A percentile compares a stretch with the other conserved stretches of the same genome.
phyloP scores from a whole-genome alignment of 2,113 vertebrate species.

The Crotalus horridus region DNA sequence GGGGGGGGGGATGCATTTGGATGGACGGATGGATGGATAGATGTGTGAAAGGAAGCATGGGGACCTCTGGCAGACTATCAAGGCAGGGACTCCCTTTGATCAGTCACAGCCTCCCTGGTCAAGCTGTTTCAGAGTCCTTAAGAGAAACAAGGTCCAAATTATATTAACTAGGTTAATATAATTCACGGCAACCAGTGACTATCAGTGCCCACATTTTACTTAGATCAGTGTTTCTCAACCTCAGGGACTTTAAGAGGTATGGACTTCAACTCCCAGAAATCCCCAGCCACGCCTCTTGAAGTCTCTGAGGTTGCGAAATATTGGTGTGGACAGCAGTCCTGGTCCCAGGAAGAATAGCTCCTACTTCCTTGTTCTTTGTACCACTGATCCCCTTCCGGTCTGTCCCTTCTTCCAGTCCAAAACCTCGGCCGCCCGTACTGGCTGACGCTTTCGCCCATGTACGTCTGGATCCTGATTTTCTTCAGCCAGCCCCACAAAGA shows the following conservation, averaged over 20 bases:
- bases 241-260: no score
- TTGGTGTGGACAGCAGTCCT: not conserved
- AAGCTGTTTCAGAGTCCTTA: no score
- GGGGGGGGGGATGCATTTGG: no score
- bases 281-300: no score
- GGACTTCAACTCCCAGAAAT: no score
- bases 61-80: no score
- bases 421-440: slow-evolving; percentile 97
- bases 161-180: not conserved
- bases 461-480: slow-evolving; percentile 97
- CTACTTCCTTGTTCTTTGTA: not conserved
- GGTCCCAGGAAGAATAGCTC: not conserved
- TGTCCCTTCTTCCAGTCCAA: slow-evolving; percentile 83
- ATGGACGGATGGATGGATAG: no score
- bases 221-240: no score
- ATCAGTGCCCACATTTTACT: not conserved
- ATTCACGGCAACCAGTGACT: not conserved
- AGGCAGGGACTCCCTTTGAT: not conserved
- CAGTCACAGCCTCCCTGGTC: not conserved
- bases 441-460: slow-evolving; percentile 96
- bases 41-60: no score
- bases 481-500: slow-evolving; percentile 95
- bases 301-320: no score
- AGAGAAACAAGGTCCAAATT: not conserved
- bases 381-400: not conserved